A percentile compares a stretch with the other conserved stretches of the same genome.
phyloP scores from a whole-genome alignment of 2,797 vertebrate species.

The Chelmon rostratus region DNA sequence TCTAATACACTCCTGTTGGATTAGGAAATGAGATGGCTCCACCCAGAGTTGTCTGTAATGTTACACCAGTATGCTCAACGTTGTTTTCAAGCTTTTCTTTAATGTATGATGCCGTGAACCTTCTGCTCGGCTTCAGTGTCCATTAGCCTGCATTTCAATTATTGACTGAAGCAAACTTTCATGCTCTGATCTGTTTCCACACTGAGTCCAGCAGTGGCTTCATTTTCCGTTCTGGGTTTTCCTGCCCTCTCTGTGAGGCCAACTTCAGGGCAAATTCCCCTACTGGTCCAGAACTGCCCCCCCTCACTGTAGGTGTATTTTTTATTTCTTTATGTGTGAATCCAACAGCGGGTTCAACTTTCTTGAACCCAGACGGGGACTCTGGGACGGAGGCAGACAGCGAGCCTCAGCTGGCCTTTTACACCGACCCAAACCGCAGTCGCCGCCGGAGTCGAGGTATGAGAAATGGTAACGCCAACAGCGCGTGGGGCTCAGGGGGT shows the following conservation, averaged over 20 bases:
- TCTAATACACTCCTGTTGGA: background rate
- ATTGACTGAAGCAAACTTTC: slow-evolving; percentile 20
- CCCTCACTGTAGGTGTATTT: slow-evolving; percentile 44
- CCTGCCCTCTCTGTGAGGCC: slow-evolving; percentile 13
- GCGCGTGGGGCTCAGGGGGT: slow-evolving; percentile 90
- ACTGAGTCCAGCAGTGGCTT: slow-evolving; percentile 9
- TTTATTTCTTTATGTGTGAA: slow-evolving; percentile 76
- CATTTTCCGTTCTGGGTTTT: slow-evolving; percentile 6
- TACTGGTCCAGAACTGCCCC: slow-evolving; percentile 2
- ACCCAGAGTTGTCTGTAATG: background rate
- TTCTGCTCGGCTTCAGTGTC: slow-evolving; percentile 15
- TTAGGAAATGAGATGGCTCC: background rate
- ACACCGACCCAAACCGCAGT: slow-evolving; percentile 97
- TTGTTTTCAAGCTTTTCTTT: background rate
- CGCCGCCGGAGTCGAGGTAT: slow-evolving; percentile 96
- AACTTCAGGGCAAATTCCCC: slow-evolving; percentile 20
- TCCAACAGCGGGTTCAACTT: slow-evolving; percentile 95
- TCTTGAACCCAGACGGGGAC: slow-evolving; percentile 98
- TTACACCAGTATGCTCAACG: background rate
- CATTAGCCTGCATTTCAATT: slow-evolving; percentile 23
- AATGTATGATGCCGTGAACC: background rate
- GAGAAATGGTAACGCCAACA: slow-evolving; percentile 88
- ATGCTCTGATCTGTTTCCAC: slow-evolving; percentile 11
- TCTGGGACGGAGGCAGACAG: slow-evolving; percentile 97
- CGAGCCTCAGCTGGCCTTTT: slow-evolving; percentile 98